phyloP scores from a whole-genome alignment of 2,797 vertebrate species.

The Hippocampus kuda region DNA sequence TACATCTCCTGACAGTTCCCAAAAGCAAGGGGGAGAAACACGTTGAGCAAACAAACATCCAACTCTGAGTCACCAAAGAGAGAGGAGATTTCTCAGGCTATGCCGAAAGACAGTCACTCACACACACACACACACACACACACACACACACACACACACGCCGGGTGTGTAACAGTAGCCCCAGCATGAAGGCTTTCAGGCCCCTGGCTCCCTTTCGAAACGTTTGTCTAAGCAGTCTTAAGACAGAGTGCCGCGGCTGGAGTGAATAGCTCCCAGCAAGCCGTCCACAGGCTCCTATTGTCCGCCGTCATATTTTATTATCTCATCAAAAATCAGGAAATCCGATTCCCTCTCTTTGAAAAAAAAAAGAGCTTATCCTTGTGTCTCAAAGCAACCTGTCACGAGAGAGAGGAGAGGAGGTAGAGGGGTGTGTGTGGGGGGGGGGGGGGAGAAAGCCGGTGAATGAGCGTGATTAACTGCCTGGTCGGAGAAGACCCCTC shows the following conservation, averaged over 20 bases:
- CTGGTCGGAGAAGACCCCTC: constrained; percentile 31
- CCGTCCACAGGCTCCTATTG: constrained; percentile 60
- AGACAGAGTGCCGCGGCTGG: constrained; percentile 45
- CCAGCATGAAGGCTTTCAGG: constrained; percentile 38
- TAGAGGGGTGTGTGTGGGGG: constrained; percentile 11
- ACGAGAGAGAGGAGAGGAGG: constrained; percentile 49
- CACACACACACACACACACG: not conserved
- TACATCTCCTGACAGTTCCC: constrained; percentile 70
- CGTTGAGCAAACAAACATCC: constrained; percentile 62
- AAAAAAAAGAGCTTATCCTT: constrained; percentile 61
- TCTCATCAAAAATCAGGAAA: constrained; percentile 69
- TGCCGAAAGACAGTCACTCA: constrained; percentile 8
- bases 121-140: too few species aligned
- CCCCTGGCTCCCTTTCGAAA: constrained; percentile 60
- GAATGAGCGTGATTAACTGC: constrained; percentile 58
- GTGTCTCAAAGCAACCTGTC: constrained; percentile 66
- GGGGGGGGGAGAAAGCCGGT: constrained; percentile 31
- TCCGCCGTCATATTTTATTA: constrained; percentile 64
- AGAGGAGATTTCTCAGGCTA: constrained; percentile 63
- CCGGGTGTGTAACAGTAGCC: constrained; percentile 52
- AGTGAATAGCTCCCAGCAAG: constrained; percentile 59
- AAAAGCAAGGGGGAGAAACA: constrained; percentile 61
- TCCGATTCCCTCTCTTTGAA: constrained; percentile 65
- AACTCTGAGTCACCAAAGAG: constrained; percentile 56
- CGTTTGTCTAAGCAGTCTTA: constrained; percentile 63